Evolutionary conservation across 2,888 invertebrate species (phyloP).

Genomic region (Spatulosminthurus flaviceps): DNA sequence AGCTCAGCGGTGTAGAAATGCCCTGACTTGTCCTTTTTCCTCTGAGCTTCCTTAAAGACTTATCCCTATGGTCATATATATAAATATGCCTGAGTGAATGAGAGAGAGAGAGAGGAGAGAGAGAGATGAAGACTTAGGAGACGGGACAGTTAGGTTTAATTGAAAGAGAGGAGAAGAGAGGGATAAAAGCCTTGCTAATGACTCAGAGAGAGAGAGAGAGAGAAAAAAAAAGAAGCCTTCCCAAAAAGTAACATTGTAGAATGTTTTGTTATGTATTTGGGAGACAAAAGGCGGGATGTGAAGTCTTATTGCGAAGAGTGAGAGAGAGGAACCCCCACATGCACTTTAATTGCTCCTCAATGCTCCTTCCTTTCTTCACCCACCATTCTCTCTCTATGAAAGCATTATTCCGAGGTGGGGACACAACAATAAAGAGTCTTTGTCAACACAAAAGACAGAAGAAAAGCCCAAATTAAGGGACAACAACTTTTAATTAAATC

Average conservation of each 20-base stretch:
- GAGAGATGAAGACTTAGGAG: conserved; percentile 2
- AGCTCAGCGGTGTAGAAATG: neutral
- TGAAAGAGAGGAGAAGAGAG: neutral
- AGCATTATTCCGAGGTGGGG: no score
- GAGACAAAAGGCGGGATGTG: neutral
- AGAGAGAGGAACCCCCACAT: conserved; percentile 3
- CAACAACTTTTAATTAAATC: conserved; percentile 18
- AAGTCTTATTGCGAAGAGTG: no score
- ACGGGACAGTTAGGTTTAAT: conserved; percentile 11
- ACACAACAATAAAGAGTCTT: no score
- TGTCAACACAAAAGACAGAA: neutral
- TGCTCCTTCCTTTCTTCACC: neutral
- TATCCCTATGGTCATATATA: no score
- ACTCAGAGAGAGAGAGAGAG: neutral
- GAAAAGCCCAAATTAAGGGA: conserved; percentile 7
- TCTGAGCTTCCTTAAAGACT: neutral
- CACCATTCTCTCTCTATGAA: no score
- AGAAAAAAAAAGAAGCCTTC: neutral
- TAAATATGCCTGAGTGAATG: no score
- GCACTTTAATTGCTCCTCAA: conserved; percentile 6
- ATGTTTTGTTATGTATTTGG: neutral
- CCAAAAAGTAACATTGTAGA: no score
- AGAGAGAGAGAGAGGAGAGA: neutral
- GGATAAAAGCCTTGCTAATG: neutral
- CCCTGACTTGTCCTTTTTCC: neutral